phyloP scores from a whole-genome alignment of 2,113 vertebrate species.

The Menidia beryllina region DNA sequence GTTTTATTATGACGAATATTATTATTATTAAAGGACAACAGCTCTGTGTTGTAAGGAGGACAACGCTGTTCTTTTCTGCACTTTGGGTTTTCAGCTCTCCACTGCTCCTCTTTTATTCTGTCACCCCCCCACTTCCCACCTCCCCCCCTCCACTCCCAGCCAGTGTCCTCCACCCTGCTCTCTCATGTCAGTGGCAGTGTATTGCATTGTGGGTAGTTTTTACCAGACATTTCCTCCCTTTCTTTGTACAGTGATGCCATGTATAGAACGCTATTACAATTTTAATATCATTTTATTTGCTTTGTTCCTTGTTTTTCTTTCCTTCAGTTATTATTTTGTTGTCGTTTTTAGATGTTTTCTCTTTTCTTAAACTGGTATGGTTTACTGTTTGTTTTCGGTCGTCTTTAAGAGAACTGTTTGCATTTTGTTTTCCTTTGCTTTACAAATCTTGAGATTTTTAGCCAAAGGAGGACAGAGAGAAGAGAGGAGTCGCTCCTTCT shows the following conservation, averaged over 20 bases:
- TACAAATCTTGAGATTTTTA: conserved; percentile 72
- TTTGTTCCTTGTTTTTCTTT: conserved; percentile 54
- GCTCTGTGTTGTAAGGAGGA: conserved; percentile 80
- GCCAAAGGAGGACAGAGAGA: conserved; percentile 74
- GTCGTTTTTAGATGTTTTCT: conserved; percentile 58
- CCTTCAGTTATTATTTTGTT: conserved; percentile 31
- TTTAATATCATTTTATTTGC: conserved; percentile 68
- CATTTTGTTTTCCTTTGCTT: conserved; percentile 45
- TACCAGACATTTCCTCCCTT: conserved; percentile 74
- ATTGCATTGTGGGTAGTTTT: conserved; percentile 81
- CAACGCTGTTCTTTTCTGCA: conserved; percentile 78
- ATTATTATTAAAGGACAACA: conserved; percentile 71
- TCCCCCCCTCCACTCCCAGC: background rate
- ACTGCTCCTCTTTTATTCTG: conserved; percentile 42
- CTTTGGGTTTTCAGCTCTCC: conserved; percentile 75
- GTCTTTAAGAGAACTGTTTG: conserved; percentile 62
- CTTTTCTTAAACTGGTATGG: conserved; percentile 70
- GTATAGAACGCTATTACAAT: conserved; percentile 80
- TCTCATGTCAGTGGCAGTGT: conserved; percentile 71
- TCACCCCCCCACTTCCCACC: conserved; percentile 19
- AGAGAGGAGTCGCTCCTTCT: conserved; percentile 62
- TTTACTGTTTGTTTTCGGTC: conserved; percentile 78
- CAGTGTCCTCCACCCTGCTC: conserved; percentile 34
- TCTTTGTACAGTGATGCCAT: conserved; percentile 82
- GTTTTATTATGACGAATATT: conserved; percentile 82